These are phyloP conservation scores for Apostichopus japonicus DNA, from an alignment of 35 echinoderm and acorn worm species.

Conservation along the genomic window DNA sequence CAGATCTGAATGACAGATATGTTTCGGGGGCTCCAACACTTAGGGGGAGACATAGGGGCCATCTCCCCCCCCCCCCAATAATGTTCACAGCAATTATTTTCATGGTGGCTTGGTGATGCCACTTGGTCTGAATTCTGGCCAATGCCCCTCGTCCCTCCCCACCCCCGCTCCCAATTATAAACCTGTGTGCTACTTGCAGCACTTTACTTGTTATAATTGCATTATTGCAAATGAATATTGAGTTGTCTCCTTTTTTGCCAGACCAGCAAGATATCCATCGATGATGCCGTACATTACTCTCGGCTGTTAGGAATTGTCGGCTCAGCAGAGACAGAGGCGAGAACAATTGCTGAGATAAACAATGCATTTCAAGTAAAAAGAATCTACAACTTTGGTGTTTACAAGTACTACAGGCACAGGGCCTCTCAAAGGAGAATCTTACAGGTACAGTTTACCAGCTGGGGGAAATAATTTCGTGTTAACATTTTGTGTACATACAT, in stretches of 20 bases:
- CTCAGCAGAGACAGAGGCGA: slow-evolving; percentile 90
- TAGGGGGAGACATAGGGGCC: too few species aligned
- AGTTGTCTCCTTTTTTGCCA: slow-evolving; percentile 16
- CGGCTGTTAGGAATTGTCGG: slow-evolving; percentile 86
- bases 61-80: too few species aligned
- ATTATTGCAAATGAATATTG: too few species aligned
- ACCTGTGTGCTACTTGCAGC: too few species aligned
- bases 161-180: too few species aligned
- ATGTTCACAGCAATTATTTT: too few species aligned
- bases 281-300: slow-evolving; percentile 95
- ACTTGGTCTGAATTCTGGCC: too few species aligned
- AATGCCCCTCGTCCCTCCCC: too few species aligned
- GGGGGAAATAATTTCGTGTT: neutral
- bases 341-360: slow-evolving; percentile 93
- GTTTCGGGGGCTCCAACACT: too few species aligned
- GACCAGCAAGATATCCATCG: slow-evolving; percentile 91
- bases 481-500: neutral
- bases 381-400: slow-evolving; percentile 99
- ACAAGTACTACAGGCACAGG: slow-evolving; percentile 99
- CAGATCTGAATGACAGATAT: too few species aligned
- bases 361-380: slow-evolving; percentile 90
- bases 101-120: too few species aligned
- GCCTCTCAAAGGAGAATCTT: slow-evolving; percentile 93
- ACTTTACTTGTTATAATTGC: too few species aligned
- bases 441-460: slow-evolving; percentile 65